phyloP scores from a whole-genome alignment of 2,113 vertebrate species.

The Xiphophorus hellerii region DNA sequence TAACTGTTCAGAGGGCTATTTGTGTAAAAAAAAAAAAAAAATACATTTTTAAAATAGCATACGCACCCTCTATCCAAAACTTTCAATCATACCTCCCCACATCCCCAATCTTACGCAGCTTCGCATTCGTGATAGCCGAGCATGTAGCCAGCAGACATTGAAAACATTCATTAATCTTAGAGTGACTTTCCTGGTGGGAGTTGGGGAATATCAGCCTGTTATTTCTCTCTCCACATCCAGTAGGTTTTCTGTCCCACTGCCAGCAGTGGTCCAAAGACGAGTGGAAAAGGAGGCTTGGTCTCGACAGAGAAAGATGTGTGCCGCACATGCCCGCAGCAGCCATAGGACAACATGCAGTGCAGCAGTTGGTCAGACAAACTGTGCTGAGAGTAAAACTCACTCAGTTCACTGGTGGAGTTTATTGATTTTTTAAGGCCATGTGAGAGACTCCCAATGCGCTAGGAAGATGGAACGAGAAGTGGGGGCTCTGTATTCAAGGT shows the following conservation, averaged over 20 bases:
- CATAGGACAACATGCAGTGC: conserved; percentile 46
- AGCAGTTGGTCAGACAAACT: conserved; percentile 55
- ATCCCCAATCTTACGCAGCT: conserved; percentile 24
- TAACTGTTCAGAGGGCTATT: conserved; percentile 1
- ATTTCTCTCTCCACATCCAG: conserved; percentile 62
- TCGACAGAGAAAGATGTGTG: conserved; percentile 50
- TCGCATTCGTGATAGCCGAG: conserved; percentile 48
- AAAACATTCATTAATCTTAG: conserved; percentile 70
- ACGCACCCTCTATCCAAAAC: conserved; percentile 10
- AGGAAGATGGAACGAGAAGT: neutral
- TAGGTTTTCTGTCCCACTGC: conserved; percentile 48
- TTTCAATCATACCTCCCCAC: conserved; percentile 3
- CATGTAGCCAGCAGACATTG: conserved; percentile 52
- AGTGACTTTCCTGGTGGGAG: conserved; percentile 66
- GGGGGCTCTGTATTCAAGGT: conserved; percentile 2
- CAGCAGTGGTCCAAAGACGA: conserved; percentile 56
- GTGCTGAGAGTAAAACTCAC: conserved; percentile 34
- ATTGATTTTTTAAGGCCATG: conserved; percentile 31
- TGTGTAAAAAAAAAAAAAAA: neutral
- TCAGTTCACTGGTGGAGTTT: conserved; percentile 29
- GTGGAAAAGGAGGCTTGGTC: conserved; percentile 41
- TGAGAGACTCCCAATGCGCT: conserved; percentile 24
- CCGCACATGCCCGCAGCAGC: conserved; percentile 48
- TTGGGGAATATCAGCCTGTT: conserved; percentile 61
- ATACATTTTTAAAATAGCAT: neutral